Percentiles rank a stretch among this genome's conserved stretches.
Conservation (phyloP, 2,888 invertebrate genomes). For the Phragmatobia fuliginosa region DNA sequence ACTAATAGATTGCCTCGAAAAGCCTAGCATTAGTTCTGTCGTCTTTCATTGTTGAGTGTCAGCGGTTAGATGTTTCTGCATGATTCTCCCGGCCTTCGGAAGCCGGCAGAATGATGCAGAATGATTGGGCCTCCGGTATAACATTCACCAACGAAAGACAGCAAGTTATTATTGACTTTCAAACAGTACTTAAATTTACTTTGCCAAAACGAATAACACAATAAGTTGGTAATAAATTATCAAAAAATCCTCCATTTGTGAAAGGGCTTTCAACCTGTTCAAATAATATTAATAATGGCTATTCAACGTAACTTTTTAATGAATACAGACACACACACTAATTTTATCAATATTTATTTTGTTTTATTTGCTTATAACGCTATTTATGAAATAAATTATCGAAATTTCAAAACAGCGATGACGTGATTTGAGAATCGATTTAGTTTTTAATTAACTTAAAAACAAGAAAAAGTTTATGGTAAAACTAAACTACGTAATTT, state of each 20-base stretch:
- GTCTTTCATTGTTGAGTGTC: too few relatives aligned
- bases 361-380: background rate
- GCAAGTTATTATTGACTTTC: too few relatives aligned
- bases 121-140: too few relatives aligned
- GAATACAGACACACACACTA: background rate
- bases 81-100: too few relatives aligned
- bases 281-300: slow-evolving; percentile 1
- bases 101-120: too few relatives aligned
- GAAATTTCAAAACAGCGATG: slow-evolving; percentile 1
- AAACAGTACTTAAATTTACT: background rate
- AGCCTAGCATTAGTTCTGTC: too few relatives aligned
- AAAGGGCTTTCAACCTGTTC: background rate
- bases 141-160: too few relatives aligned
- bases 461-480: too few relatives aligned
- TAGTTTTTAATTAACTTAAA: background rate
- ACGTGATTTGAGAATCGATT: background rate
- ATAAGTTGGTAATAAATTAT: slow-evolving; percentile 2
- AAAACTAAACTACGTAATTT: too few relatives aligned
- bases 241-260: slow-evolving; percentile 1
- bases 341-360: slow-evolving; percentile 10
- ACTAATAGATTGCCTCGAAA: too few relatives aligned
- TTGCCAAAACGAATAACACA: background rate
- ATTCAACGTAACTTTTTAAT: background rate
- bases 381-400: background rate
- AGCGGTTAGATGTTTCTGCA: too few relatives aligned